These are phyloP conservation scores for Xylota sylvarum DNA, from an alignment of 2,888 invertebrate species.

Conservation along the genomic window DNA sequence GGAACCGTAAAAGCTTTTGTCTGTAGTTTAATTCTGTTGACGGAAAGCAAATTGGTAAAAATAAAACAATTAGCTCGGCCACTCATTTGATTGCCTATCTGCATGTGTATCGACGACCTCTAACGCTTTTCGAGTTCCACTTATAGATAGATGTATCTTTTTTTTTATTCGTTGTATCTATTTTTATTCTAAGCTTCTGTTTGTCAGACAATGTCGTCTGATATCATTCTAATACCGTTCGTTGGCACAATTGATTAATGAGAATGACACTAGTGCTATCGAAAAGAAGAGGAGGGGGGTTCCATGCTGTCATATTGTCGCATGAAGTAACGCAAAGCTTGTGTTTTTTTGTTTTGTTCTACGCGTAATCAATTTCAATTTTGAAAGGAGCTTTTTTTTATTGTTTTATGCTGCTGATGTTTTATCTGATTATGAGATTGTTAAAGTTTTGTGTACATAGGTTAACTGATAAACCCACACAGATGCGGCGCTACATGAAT, in stretches of 20 bases:
- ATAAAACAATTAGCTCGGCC: slow-evolving; percentile 41
- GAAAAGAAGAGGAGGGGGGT: neutral
- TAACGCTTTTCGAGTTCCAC: slow-evolving; percentile 13
- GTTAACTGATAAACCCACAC: slow-evolving; percentile 15
- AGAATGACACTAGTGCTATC: slow-evolving; percentile 10
- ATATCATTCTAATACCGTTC: slow-evolving; percentile 53
- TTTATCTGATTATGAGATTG: slow-evolving; percentile 27
- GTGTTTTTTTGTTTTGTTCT: too few species aligned
- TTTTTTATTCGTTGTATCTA: slow-evolving; percentile 11
- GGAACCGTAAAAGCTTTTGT: slow-evolving; percentile 30
- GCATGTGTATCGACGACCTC: slow-evolving; percentile 24
- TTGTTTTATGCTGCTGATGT: slow-evolving; percentile 10
- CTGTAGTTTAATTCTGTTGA: slow-evolving; percentile 10
- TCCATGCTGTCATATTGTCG: slow-evolving; percentile 14
- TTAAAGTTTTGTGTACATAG: neutral
- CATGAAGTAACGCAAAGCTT: slow-evolving; percentile 9
- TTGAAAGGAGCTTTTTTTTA: slow-evolving; percentile 1
- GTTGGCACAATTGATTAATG: slow-evolving; percentile 64
- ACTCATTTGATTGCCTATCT: slow-evolving; percentile 30
- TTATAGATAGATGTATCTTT: neutral
- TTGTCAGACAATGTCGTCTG: neutral
- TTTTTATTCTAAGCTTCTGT: slow-evolving; percentile 26
- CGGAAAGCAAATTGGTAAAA: slow-evolving; percentile 34
- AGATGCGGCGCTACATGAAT: slow-evolving; percentile 19
- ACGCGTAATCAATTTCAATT: slow-evolving; percentile 34